Percentiles rank a stretch among this genome's conserved stretches.
Conservation (phyloP, 2,113 vertebrate genomes). For the Pithys albifrons region DNA sequence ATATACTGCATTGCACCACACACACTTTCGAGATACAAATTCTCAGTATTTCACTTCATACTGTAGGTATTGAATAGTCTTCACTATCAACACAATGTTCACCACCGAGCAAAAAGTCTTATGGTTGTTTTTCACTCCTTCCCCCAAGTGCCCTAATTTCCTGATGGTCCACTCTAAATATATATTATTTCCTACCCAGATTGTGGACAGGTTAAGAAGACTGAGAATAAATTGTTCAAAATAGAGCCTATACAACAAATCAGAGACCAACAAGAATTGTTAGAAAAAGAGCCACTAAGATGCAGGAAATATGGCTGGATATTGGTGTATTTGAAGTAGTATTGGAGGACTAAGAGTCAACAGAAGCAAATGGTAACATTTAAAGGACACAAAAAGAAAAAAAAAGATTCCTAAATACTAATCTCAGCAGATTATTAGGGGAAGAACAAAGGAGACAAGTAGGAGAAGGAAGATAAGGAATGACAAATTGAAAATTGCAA, state of each 20-base stretch:
- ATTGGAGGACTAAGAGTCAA: not conserved
- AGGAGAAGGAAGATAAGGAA: not conserved
- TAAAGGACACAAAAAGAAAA: rapidly evolving
- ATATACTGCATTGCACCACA: not conserved
- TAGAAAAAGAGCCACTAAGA: not conserved
- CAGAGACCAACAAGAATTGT: not conserved
- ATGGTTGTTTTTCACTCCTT: not conserved
- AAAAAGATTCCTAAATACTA: not conserved
- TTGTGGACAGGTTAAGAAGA: not conserved
- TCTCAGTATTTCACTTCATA: not conserved
- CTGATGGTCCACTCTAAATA: rapidly evolving
- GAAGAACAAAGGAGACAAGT: not conserved
- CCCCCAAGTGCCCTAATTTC: not conserved
- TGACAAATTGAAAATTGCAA: not conserved
- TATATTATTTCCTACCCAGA: not conserved
- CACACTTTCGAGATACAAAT: not conserved
- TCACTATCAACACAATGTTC: not conserved
- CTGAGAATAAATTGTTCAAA: not conserved
- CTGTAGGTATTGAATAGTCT: not conserved
- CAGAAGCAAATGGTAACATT: not conserved
- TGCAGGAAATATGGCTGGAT: not conserved
- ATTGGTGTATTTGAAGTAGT: not conserved
- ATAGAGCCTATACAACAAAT: not conserved
- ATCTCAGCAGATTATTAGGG: not conserved
- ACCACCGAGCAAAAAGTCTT: not conserved